A percentile compares a stretch with the other conserved stretches of the same genome.
These are phyloP conservation scores for Anticlea derivata DNA, from an alignment of 2,888 invertebrate species.

Conservation along the genomic window DNA sequence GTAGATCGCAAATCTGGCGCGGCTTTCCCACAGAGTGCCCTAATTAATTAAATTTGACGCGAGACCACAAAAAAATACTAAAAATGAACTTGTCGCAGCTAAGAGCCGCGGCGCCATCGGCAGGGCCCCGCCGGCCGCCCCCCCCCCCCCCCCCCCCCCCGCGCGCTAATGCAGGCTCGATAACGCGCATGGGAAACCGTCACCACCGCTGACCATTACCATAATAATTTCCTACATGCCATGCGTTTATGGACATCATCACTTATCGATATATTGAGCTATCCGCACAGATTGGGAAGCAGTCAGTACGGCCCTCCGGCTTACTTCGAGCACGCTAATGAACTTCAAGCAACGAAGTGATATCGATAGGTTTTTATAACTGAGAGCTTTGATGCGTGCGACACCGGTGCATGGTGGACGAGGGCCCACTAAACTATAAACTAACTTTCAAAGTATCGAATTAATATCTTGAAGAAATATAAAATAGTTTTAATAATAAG, in stretches of 20 bases:
- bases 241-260: conserved; percentile 24
- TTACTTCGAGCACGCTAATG: conserved; percentile 1
- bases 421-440: too few species aligned
- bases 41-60: conserved; percentile 76
- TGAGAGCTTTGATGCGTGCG: neutral
- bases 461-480: too few species aligned
- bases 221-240: conserved; percentile 37
- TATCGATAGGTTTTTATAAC: conserved; percentile 6
- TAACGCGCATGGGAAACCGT: conserved; percentile 64
- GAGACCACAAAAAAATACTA: conserved; percentile 64
- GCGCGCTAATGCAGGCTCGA: conserved; percentile 61
- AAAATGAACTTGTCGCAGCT: conserved; percentile 62
- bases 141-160: too few species aligned
- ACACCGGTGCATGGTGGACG: neutral
- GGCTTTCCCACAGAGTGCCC: conserved; percentile 60
- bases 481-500: too few species aligned
- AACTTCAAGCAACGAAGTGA: conserved; percentile 8
- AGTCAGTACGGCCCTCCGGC: neutral
- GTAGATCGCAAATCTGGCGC: conserved; percentile 50
- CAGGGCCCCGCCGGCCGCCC: conserved; percentile 29
- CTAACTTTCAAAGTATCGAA: too few species aligned
- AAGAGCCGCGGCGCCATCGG: conserved; percentile 75
- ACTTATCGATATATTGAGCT: conserved; percentile 19
- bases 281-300: conserved; percentile 4
- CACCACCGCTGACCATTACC: conserved; percentile 47